phyloP scores from a whole-genome alignment of 1,140 invertebrate species.

The Diabrotica virgifera region DNA sequence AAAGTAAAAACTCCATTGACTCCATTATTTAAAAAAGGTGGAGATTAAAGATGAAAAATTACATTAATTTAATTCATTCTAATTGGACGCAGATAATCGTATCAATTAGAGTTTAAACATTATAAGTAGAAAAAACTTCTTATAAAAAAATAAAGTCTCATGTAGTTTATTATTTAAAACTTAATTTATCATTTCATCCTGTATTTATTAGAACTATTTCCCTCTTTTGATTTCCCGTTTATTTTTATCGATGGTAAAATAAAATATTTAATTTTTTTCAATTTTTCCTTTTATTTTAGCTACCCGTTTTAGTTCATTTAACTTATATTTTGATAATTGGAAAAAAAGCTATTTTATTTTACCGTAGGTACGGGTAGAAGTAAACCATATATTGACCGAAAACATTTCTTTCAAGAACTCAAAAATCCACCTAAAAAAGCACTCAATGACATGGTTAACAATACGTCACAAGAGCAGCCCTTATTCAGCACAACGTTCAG shows the following conservation, averaged over 20 bases:
- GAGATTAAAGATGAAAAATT: too few relatives aligned
- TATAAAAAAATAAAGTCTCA: too few relatives aligned
- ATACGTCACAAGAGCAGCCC: constrained; percentile 14
- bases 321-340: neutral
- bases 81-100: too few relatives aligned
- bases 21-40: too few relatives aligned
- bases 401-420: constrained; percentile 91
- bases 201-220: neutral
- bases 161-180: neutral
- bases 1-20: too few relatives aligned
- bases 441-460: constrained; percentile 72
- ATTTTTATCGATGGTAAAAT: constrained; percentile 39
- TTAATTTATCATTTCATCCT: neutral
- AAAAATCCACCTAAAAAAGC: constrained; percentile 91
- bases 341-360: constrained; percentile 41
- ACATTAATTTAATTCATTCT: too few relatives aligned
- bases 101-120: too few relatives aligned
- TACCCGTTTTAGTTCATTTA: neutral
- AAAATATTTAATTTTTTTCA: constrained; percentile 31
- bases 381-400: constrained; percentile 90
- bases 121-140: too few relatives aligned
- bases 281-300: neutral
- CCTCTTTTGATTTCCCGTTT: constrained; percentile 4
- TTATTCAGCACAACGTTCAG: constrained; percentile 29
- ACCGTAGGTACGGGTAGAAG: constrained; percentile 77